phyloP scores from a whole-genome alignment of 30 jellyfish, hydroid and myxozoan species.

The Mastigias papua region DNA sequence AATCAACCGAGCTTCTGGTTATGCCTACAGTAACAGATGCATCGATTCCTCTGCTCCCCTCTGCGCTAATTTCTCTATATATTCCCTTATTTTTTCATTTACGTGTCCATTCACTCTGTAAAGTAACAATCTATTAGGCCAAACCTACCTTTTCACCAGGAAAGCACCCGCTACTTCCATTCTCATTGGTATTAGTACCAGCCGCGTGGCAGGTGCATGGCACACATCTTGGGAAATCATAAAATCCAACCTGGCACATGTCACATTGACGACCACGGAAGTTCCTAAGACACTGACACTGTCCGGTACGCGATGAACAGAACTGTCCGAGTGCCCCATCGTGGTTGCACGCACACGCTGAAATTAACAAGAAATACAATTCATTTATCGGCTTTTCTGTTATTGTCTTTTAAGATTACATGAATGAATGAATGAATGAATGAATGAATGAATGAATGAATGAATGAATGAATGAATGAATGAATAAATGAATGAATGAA shows the following conservation, averaged over 20 bases:
- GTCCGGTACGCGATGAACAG: constrained; percentile 83
- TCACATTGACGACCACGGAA: constrained; percentile 82
- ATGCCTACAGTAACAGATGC: too few species aligned
- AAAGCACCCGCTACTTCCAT: constrained; percentile 69
- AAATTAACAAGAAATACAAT: too few species aligned
- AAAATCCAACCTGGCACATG: constrained; percentile 80
- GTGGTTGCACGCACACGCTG: constrained; percentile 80
- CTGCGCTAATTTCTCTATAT: background rate
- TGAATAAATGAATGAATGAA: background rate
- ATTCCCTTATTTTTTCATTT: background rate
- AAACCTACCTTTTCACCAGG: constrained; percentile 58
- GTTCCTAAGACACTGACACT: constrained; percentile 76
- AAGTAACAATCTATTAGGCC: background rate
- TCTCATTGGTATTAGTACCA: constrained; percentile 41
- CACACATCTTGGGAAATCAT: constrained; percentile 70
- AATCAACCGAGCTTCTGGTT: too few species aligned
- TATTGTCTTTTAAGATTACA: too few species aligned
- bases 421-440: background rate
- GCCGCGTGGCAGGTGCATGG: constrained; percentile 85
- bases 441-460: background rate
- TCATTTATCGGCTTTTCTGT: too few species aligned
- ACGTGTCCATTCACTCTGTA: background rate
- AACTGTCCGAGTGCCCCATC: constrained; percentile 71
- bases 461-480: background rate
- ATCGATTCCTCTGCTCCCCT: background rate